Percentiles rank a stretch among this genome's conserved stretches.
These are phyloP conservation scores for Erebia ligea DNA, from an alignment of 2,888 invertebrate species.

Conservation along the genomic window DNA sequence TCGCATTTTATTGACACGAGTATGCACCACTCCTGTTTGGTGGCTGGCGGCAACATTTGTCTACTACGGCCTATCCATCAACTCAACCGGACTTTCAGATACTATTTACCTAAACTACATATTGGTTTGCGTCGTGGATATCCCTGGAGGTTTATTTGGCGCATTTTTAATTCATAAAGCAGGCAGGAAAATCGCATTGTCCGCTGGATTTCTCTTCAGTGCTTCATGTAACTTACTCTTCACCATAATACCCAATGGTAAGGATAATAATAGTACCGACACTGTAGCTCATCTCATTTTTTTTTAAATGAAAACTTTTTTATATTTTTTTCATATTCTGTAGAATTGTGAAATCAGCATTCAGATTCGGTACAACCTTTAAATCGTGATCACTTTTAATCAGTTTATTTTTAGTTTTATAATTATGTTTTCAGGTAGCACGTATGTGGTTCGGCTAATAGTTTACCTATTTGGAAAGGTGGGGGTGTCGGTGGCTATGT, in stretches of 20 bases:
- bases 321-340: too few species aligned
- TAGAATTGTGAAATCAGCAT: too few species aligned
- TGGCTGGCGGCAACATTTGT: slow-evolving; percentile 86
- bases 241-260: slow-evolving; percentile 39
- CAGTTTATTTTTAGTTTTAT: background rate
- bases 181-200: slow-evolving; percentile 84
- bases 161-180: slow-evolving; percentile 82
- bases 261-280: slow-evolving; percentile 37
- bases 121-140: slow-evolving; percentile 84
- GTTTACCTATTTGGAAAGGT: slow-evolving; percentile 82
- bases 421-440: slow-evolving; percentile 53
- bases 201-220: slow-evolving; percentile 68
- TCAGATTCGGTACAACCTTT: too few species aligned
- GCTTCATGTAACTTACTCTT: slow-evolving; percentile 41
- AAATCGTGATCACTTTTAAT: too few species aligned
- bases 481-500: slow-evolving; percentile 82
- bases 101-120: slow-evolving; percentile 86
- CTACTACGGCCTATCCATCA: slow-evolving; percentile 86
- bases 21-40: slow-evolving; percentile 82
- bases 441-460: slow-evolving; percentile 61
- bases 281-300: too few species aligned
- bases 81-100: slow-evolving; percentile 85
- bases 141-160: slow-evolving; percentile 86
- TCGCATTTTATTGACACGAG: slow-evolving; percentile 74
- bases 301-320: too few species aligned